A percentile compares a stretch with the other conserved stretches of the same genome.
Evolutionary conservation across 35 echinoderm and acorn worm genomes (phyloP).

Genomic region (Anneissia japonica): DNA sequence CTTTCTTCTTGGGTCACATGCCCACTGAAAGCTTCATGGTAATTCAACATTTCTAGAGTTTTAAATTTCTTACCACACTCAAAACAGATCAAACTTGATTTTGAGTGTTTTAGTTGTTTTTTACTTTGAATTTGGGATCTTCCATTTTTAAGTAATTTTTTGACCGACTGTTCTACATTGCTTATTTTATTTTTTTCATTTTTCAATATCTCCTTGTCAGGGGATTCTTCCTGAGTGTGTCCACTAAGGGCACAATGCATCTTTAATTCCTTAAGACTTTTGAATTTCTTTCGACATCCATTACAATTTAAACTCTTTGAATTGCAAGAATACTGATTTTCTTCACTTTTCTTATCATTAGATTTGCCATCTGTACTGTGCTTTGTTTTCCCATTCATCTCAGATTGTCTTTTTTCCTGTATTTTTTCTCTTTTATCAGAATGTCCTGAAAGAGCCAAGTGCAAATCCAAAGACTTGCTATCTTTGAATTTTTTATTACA

Average conservation of each 20-base stretch:
- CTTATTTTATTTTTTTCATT: background rate
- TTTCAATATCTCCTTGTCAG: background rate
- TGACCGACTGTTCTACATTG: background rate
- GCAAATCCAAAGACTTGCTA: background rate
- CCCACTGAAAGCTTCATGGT: background rate
- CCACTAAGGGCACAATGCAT: background rate
- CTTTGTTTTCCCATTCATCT: background rate
- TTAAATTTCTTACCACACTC: background rate
- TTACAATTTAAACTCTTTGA: background rate
- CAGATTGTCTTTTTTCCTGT: background rate
- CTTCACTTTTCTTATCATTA: background rate
- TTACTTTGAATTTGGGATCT: background rate
- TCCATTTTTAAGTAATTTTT: background rate
- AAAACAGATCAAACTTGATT: background rate
- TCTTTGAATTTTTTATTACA: background rate
- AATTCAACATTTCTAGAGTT: background rate
- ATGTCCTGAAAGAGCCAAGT: background rate
- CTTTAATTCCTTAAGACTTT: background rate
- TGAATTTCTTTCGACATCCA: background rate
- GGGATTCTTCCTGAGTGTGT: background rate
- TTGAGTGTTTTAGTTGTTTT: background rate
- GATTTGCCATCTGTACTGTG: background rate
- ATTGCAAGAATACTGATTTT: too few species aligned
- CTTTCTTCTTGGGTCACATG: background rate
- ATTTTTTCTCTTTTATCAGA: background rate